Evolutionary conservation across 2,888 invertebrate species (phyloP).

Genomic region (Erebia aethiops): DNA sequence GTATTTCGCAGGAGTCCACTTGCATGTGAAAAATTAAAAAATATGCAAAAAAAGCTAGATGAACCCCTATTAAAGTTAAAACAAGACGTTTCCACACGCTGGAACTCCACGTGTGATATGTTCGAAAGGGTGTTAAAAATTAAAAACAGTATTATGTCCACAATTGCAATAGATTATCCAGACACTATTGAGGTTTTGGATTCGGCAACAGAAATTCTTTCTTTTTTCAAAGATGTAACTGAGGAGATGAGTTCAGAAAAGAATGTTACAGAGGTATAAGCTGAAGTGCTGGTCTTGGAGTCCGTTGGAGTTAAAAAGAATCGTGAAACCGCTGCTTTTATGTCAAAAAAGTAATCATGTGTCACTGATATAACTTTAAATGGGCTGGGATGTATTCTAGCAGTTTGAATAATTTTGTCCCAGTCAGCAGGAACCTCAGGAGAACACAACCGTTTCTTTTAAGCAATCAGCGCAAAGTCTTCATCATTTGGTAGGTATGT

Average conservation of each 20-base stretch:
- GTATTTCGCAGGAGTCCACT: neutral
- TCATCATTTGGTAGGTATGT: no score
- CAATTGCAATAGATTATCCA: neutral
- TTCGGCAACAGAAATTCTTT: neutral
- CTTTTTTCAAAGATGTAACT: neutral
- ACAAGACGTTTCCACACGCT: neutral
- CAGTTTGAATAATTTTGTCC: no score
- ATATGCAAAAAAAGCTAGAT: neutral
- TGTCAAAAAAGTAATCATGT: no score
- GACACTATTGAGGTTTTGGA: neutral
- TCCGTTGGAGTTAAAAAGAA: no score
- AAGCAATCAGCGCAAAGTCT: no score
- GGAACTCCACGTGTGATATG: constrained; percentile 3
- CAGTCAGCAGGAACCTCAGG: no score
- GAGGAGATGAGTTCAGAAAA: neutral
- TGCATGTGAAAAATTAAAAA: neutral
- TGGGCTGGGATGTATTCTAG: no score
- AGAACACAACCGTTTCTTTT: no score
- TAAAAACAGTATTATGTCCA: neutral
- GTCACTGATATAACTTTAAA: no score
- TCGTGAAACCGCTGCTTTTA: no score
- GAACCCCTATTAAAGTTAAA: neutral
- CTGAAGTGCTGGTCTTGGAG: neutral
- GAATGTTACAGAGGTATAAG: neutral
- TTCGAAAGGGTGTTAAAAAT: neutral